Percentiles rank a stretch among this genome's conserved stretches.
These are phyloP conservation scores for Capromys pilorides DNA, from an alignment of 2,797 vertebrate species.

Conservation along the genomic window DNA sequence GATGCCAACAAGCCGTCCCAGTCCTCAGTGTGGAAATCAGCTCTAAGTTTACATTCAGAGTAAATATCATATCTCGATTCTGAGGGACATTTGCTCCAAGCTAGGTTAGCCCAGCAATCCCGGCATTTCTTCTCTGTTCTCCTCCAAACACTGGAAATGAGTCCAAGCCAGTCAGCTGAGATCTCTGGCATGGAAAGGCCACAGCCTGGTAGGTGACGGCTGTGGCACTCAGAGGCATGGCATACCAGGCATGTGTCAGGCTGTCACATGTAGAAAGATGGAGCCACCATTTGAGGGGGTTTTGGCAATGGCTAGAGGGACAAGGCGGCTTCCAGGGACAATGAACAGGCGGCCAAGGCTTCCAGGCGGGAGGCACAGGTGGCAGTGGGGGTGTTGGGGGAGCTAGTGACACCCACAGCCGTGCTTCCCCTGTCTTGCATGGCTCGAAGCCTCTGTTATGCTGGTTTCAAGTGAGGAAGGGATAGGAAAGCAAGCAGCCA, in stretches of 20 bases:
- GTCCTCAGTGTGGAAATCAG: conserved; percentile 43
- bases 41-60: conserved; percentile 51
- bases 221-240: not conserved
- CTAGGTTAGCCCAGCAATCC: not conserved
- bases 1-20: conserved; percentile 43
- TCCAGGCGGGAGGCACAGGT: not conserved
- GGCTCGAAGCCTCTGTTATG: not conserved
- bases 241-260: not conserved
- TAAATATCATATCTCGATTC: conserved; percentile 61
- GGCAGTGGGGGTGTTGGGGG: not conserved
- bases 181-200: not conserved
- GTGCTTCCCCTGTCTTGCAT: not conserved
- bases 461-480: not conserved
- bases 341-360: not conserved
- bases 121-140: conserved; percentile 33
- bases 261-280: rapidly evolving
- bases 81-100: conserved; percentile 55
- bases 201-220: not conserved
- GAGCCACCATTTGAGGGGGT: not conserved
- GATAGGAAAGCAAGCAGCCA: not conserved
- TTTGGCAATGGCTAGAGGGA: not conserved
- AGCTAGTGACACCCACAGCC: not conserved
- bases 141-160: not conserved
- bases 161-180: not conserved
- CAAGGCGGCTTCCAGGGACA: not conserved